phyloP scores from a whole-genome alignment of 2,113 vertebrate species.

The Mustela nigripes region DNA sequence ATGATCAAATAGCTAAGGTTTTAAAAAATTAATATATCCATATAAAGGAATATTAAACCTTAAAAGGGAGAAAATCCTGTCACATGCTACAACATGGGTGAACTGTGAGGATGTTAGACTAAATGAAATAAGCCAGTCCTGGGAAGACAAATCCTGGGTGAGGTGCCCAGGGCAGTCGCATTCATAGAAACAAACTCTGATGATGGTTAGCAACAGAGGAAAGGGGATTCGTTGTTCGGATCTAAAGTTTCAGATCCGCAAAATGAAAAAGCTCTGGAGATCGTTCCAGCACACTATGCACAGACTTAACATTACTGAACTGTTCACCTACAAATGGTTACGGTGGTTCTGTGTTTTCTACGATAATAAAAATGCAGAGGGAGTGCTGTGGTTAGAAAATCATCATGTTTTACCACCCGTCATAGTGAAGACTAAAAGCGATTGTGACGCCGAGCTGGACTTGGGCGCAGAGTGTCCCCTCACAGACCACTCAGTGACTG shows the following conservation, averaged over 20 bases:
- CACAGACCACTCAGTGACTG: background rate
- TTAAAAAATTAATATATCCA: background rate
- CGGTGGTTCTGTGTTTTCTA: background rate
- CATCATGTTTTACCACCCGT: background rate
- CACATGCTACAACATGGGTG: background rate
- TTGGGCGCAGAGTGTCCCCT: background rate
- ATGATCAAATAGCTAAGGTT: background rate
- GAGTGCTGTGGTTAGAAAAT: background rate
- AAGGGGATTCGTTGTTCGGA: no score
- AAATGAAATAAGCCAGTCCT: background rate
- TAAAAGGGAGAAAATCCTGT: background rate
- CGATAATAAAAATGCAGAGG: background rate
- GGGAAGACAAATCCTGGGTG: background rate
- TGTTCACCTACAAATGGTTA: background rate
- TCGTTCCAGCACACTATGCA: background rate
- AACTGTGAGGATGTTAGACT: background rate
- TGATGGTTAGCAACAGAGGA: background rate
- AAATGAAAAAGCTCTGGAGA: background rate
- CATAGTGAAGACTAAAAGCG: background rate
- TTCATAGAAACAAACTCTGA: background rate
- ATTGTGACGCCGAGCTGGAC: background rate
- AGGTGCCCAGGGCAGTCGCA: background rate
- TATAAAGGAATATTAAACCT: background rate
- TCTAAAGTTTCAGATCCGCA: background rate
- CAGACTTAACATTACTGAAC: background rate